Conservation (phyloP, 2,797 vertebrate genomes). For the Sphenopsis melanotis region DNA sequence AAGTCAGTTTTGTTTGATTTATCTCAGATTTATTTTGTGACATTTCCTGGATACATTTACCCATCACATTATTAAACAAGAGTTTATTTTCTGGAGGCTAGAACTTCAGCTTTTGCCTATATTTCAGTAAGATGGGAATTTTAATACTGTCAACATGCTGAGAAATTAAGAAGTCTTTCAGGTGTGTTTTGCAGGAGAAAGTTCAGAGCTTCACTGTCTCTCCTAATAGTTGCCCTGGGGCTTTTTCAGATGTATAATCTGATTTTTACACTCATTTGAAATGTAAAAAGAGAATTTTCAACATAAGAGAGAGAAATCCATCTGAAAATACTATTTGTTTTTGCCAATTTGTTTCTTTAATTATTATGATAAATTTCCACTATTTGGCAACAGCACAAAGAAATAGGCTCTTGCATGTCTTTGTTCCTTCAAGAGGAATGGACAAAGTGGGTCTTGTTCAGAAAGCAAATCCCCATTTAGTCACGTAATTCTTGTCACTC, state of each 20-base stretch:
- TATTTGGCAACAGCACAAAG: slow-evolving; percentile 60
- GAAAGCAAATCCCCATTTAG: slow-evolving; percentile 15
- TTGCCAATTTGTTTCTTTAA: slow-evolving; percentile 65
- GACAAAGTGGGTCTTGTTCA: background rate
- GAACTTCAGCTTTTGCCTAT: slow-evolving; percentile 8
- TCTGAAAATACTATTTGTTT: slow-evolving; percentile 16
- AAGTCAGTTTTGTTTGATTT: slow-evolving; percentile 51
- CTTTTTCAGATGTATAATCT: slow-evolving; percentile 6
- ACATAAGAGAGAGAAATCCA: slow-evolving; percentile 15
- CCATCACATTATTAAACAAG: slow-evolving; percentile 33
- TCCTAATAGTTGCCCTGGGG: slow-evolving; percentile 44
- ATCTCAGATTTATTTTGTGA: slow-evolving; percentile 43
- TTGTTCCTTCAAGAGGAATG: slow-evolving; percentile 4
- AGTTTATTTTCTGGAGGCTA: slow-evolving; percentile 58
- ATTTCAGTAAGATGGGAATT: slow-evolving; percentile 17
- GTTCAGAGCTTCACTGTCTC: slow-evolving; percentile 49
- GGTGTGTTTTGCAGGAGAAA: slow-evolving; percentile 54
- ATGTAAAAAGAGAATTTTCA: slow-evolving; percentile 47
- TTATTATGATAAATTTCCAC: slow-evolving; percentile 60
- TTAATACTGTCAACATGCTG: slow-evolving; percentile 17
- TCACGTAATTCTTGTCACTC: slow-evolving; percentile 17
- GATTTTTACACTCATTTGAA: slow-evolving; percentile 52
- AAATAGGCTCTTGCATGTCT: slow-evolving; percentile 34
- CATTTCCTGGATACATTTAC: slow-evolving; percentile 45
- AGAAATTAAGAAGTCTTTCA: slow-evolving; percentile 29